A percentile compares a stretch with the other conserved stretches of the same genome.
These are phyloP conservation scores for Marcusenius ussheri DNA, from an alignment of 2,113 vertebrate species.

Conservation along the genomic window DNA sequence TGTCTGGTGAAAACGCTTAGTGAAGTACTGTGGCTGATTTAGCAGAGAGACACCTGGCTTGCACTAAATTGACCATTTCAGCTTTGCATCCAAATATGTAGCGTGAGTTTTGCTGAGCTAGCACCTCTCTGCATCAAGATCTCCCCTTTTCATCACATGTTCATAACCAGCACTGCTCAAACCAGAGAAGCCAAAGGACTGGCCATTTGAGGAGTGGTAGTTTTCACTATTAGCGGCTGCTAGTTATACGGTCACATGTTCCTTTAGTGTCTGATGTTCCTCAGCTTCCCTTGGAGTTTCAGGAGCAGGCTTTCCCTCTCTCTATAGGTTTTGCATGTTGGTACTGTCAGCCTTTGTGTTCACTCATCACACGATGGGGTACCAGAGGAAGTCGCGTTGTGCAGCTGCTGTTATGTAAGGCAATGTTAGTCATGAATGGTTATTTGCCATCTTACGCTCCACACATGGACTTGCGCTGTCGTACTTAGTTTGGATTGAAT, in stretches of 20 bases:
- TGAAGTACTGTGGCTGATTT: not conserved
- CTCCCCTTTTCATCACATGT: not conserved
- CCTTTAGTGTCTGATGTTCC: not conserved
- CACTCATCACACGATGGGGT: not conserved
- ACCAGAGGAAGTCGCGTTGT: not conserved
- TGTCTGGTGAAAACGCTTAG: not conserved
- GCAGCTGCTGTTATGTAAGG: not conserved
- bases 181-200: not conserved
- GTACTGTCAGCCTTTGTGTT: not conserved
- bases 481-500: not conserved
- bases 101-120: not conserved
- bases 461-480: not conserved
- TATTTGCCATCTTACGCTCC: not conserved
- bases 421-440: not conserved
- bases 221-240: not conserved
- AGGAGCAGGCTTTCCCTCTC: not conserved
- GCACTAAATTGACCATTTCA: constrained; percentile 10
- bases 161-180: not conserved
- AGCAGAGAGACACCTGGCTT: not conserved
- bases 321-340: not conserved
- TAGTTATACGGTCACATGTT: not conserved
- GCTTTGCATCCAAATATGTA: constrained; percentile 13
- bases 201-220: not conserved
- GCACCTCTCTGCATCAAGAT: not conserved
- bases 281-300: not conserved